Percentiles rank a stretch among this genome's conserved stretches.
These are phyloP conservation scores for Scomber colias DNA, from an alignment of 2,113 vertebrate species.

Conservation along the genomic window DNA sequence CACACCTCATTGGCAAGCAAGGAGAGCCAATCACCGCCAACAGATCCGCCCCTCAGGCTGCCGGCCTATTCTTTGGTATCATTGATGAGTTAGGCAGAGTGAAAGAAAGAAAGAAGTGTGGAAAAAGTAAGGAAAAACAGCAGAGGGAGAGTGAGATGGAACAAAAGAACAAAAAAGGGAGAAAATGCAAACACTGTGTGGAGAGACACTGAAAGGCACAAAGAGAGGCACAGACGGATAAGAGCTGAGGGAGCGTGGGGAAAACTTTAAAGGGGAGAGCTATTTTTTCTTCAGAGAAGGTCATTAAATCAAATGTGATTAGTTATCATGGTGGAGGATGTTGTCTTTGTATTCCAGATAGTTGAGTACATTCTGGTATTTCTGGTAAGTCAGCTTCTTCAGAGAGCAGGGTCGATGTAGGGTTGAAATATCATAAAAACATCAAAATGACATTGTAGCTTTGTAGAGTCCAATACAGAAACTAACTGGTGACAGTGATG, in stretches of 20 bases:
- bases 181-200: constrained; percentile 40
- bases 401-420: constrained; percentile 12
- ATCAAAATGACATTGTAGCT: constrained; percentile 30
- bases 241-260: constrained; percentile 34
- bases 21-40: constrained; percentile 69
- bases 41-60: constrained; percentile 76
- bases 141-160: constrained; percentile 18
- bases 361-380: constrained; percentile 28
- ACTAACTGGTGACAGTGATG: constrained; percentile 23
- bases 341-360: constrained; percentile 33
- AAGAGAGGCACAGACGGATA: constrained; percentile 34
- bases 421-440: constrained; percentile 46
- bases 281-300: constrained; percentile 44
- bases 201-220: constrained; percentile 45
- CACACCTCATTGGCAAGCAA: constrained; percentile 80
- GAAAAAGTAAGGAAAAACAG: constrained; percentile 31
- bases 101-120: constrained; percentile 15
- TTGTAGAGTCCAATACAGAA: constrained; percentile 17
- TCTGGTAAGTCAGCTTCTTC: constrained; percentile 13
- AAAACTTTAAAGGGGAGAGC: constrained; percentile 55
- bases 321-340: constrained; percentile 58
- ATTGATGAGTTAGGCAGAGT: constrained; percentile 43
- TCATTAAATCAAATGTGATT: constrained; percentile 68
- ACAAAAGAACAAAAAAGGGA: constrained; percentile 52
- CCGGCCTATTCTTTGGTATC: constrained; percentile 57